phyloP scores from a whole-genome alignment of 2,888 invertebrate species.

The Lasius fuliginosus region DNA sequence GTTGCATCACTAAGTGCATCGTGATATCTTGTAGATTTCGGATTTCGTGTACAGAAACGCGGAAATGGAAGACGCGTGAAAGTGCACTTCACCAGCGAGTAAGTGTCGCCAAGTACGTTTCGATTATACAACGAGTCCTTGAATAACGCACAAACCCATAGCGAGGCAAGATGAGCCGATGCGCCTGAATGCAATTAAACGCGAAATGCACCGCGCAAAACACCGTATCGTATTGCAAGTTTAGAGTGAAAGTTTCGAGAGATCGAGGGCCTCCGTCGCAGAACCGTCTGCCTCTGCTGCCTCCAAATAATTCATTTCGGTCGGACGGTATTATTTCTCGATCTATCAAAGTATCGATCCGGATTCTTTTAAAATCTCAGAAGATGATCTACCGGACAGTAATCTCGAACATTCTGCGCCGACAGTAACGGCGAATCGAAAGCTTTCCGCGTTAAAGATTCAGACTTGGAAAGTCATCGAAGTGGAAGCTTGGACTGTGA shows the following conservation, averaged over 20 bases:
- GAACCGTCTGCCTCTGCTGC: constrained; percentile 44
- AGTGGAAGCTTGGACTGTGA: neutral
- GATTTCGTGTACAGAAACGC: constrained; percentile 61
- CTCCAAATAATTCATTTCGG: constrained; percentile 47
- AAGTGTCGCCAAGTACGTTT: constrained; percentile 71
- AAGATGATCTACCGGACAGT: neutral
- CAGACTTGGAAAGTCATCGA: constrained; percentile 58
- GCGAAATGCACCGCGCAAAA: constrained; percentile 52
- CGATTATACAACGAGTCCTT: constrained; percentile 81
- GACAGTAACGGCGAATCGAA: neutral
- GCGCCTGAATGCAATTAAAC: constrained; percentile 68
- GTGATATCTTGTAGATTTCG: constrained; percentile 9
- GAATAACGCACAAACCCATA: constrained; percentile 74
- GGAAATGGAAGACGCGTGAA: constrained; percentile 72
- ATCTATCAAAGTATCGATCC: neutral
- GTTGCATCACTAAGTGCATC: neutral
- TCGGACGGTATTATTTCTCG: neutral
- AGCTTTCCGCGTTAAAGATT: neutral
- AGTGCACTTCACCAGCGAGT: constrained; percentile 56
- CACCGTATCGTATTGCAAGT: constrained; percentile 51
- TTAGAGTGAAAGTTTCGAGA: constrained; percentile 69
- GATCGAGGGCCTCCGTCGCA: constrained; percentile 55
- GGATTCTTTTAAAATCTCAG: neutral
- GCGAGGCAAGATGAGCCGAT: constrained; percentile 46
- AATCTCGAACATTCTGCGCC: neutral